Percentiles rank a stretch among this genome's conserved stretches.
These are phyloP conservation scores for Myripristis jacobus DNA, from an alignment of 2,797 vertebrate genomes.

Conservation along the genomic window DNA sequence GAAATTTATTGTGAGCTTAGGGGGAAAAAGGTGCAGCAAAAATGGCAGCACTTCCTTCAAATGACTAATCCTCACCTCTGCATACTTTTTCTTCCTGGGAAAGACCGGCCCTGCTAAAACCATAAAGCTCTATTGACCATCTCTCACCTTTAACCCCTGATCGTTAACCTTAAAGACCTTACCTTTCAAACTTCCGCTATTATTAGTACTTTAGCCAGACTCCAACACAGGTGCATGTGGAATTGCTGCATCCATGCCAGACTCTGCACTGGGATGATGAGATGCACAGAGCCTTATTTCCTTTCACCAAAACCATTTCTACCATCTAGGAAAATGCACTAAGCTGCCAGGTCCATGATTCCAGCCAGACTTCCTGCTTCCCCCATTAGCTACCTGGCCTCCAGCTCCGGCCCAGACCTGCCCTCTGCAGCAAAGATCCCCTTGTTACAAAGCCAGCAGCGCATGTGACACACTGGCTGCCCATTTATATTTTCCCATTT, in stretches of 20 bases:
- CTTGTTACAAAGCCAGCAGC: constrained; percentile 27
- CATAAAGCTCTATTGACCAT: neutral
- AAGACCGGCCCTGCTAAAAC: constrained; percentile 7
- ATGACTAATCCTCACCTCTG: neutral
- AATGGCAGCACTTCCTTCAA: neutral
- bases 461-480: constrained; percentile 49
- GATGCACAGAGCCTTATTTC: constrained; percentile 10
- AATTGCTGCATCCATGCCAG: constrained; percentile 8
- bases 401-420: constrained; percentile 29
- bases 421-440: constrained; percentile 40
- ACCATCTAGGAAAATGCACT: constrained; percentile 38
- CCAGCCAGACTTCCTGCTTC: constrained; percentile 60
- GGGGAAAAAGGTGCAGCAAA: neutral
- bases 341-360: constrained; percentile 40
- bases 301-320: constrained; percentile 38
- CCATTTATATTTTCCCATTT: constrained; percentile 53
- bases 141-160: constrained; percentile 6
- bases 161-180: neutral
- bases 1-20: neutral
- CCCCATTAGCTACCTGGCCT: constrained; percentile 48
- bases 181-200: neutral
- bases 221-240: constrained; percentile 58
- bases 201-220: constrained; percentile 21
- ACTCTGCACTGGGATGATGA: constrained; percentile 8
- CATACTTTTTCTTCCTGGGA: neutral